A percentile compares a stretch with the other conserved stretches of the same genome.
Evolutionary conservation across 92 coral and sea anemone species (phyloP).

Genomic region (Umimayanthus kanabou): DNA sequence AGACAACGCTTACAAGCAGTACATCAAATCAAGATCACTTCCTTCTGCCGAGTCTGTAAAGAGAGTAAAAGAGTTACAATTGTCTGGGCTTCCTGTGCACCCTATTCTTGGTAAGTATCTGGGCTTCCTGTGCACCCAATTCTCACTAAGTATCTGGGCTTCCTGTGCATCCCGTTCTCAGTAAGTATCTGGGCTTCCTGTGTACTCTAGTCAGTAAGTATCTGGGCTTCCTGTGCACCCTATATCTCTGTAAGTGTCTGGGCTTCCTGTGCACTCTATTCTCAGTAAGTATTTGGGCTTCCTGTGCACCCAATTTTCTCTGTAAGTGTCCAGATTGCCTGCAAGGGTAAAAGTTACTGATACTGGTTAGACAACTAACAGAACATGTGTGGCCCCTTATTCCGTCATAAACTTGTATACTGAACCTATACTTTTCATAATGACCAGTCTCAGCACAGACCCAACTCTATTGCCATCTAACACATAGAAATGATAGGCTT

Average conservation of each 20-base stretch:
- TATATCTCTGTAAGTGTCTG: not conserved
- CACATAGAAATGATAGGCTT: too few species aligned
- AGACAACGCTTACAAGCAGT: slow-evolving; percentile 86
- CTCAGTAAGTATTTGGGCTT: slow-evolving; percentile 61
- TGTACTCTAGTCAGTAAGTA: not conserved
- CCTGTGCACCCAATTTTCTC: slow-evolving; percentile 76
- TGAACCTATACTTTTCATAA: too few species aligned
- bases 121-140: too few species aligned
- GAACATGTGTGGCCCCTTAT: too few species aligned
- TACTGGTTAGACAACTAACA: too few species aligned
- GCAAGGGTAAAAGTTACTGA: too few species aligned
- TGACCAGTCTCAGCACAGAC: too few species aligned
- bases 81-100: slow-evolving; percentile 61
- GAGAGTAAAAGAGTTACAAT: slow-evolving; percentile 71
- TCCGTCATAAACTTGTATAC: too few species aligned
- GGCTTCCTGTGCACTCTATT: slow-evolving; percentile 69
- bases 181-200: slow-evolving; percentile 36
- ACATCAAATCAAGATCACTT: slow-evolving; percentile 78
- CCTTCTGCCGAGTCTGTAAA: slow-evolving; percentile 95
- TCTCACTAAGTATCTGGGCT: slow-evolving; percentile 31
- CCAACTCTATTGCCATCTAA: too few species aligned
- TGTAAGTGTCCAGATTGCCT: slow-evolving; percentile 42
- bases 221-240: too few species aligned
- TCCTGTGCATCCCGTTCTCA: slow-evolving; percentile 73
- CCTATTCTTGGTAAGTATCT: slow-evolving; percentile 70